Evolutionary conservation across 2,888 invertebrate species (phyloP).

Genomic region (Choreutis nemorana): DNA sequence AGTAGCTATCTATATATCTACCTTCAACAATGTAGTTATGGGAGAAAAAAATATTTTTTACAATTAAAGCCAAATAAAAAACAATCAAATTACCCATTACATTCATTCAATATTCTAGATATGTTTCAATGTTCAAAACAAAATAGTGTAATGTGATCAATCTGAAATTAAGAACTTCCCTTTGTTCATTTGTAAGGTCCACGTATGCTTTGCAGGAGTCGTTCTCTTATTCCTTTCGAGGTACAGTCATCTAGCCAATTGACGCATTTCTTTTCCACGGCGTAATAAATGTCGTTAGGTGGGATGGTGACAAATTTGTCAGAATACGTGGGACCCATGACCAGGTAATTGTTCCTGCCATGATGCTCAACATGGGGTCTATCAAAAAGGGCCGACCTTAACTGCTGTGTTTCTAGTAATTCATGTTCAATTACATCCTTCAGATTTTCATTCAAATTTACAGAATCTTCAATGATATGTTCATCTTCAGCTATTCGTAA

Average conservation of each 20-base stretch:
- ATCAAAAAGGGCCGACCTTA: constrained; percentile 25
- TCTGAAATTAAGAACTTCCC: neutral
- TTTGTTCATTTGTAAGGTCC: constrained; percentile 1
- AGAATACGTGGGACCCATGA: constrained; percentile 17
- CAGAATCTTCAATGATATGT: too few species aligned
- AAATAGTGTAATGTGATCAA: too few species aligned
- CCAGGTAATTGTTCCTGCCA: constrained; percentile 38
- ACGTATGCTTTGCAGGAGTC: constrained; percentile 24
- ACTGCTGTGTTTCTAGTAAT: constrained; percentile 16
- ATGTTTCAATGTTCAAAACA: too few species aligned
- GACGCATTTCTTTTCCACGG: constrained; percentile 38
- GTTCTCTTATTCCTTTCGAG: constrained; percentile 27
- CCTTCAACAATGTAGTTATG: too few species aligned
- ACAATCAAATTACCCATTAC: too few species aligned
- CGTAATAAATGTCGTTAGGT: constrained; percentile 40
- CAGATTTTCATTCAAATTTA: too few species aligned
- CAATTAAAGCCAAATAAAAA: too few species aligned
- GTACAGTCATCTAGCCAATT: constrained; percentile 52
- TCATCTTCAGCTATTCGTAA: too few species aligned
- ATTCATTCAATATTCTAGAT: too few species aligned
- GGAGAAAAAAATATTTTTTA: too few species aligned
- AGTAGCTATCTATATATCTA: too few species aligned
- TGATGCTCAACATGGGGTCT: constrained; percentile 25
- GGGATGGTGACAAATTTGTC: constrained; percentile 39
- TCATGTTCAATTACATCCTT: constrained; percentile 28